phyloP scores from a whole-genome alignment of 2,113 vertebrate genomes.

The Melanerpes aurifrons region DNA sequence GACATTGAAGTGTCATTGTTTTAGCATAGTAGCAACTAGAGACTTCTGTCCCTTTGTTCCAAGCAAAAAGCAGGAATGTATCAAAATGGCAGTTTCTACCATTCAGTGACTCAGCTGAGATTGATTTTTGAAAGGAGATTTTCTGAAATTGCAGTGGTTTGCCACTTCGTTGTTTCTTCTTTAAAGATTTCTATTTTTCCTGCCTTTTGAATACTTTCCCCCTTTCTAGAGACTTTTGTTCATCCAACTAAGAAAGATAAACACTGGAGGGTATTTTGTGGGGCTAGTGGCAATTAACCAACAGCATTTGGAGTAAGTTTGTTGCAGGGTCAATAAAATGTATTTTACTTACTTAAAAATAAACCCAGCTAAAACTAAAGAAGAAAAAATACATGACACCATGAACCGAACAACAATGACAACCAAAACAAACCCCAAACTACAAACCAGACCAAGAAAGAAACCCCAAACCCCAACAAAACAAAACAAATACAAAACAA shows the following conservation, averaged over 20 bases:
- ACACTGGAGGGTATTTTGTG: neutral
- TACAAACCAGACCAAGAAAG: neutral
- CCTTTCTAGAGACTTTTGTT: neutral
- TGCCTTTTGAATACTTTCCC: neutral
- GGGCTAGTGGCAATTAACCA: neutral
- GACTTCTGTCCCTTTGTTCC: neutral
- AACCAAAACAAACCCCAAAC: neutral
- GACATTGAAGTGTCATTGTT: neutral
- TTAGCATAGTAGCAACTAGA: neutral
- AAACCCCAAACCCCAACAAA: no score
- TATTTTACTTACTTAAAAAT: neutral
- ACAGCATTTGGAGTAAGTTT: neutral
- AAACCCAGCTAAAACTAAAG: neutral
- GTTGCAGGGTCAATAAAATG: neutral
- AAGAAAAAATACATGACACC: neutral
- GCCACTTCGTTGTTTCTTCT: neutral
- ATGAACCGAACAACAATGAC: neutral
- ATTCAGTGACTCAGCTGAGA: neutral
- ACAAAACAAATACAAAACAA: neutral
- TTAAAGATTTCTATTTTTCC: neutral
- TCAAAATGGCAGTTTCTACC: neutral
- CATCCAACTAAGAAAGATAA: neutral
- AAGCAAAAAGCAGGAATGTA: neutral
- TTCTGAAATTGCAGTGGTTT: neutral
- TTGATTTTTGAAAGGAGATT: neutral